A percentile compares a stretch with the other conserved stretches of the same genome.
Evolutionary conservation across 2,113 vertebrate genomes (phyloP).

Genomic region (Thomomys bottae): DNA sequence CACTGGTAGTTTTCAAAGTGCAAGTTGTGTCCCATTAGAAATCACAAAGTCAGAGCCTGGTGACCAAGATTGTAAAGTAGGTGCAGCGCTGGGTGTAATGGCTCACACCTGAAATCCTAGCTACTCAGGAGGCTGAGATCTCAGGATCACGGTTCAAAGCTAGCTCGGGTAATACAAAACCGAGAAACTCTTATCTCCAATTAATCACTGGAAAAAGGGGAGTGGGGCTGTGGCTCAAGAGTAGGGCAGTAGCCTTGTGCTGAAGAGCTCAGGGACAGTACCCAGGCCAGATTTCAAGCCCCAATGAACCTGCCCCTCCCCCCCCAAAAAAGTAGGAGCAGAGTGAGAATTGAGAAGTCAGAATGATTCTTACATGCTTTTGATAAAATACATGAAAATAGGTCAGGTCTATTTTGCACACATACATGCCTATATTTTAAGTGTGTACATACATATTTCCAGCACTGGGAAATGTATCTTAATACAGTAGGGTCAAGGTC

Average conservation of each 20-base stretch:
- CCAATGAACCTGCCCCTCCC: no score
- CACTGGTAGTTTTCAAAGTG: neutral
- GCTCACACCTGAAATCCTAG: no score
- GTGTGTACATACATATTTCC: neutral
- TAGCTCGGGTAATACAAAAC: no score
- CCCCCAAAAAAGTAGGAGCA: neutral
- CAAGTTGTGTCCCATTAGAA: neutral
- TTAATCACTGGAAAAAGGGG: no score
- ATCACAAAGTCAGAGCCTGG: neutral
- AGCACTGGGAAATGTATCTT: neutral
- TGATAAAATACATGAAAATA: neutral
- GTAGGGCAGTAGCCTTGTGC: no score
- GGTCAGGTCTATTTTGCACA: neutral
- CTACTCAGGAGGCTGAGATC: no score
- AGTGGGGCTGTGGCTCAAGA: no score
- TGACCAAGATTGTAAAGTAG: neutral
- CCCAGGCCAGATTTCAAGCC: no score
- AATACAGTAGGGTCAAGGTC: neutral
- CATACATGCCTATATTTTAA: neutral
- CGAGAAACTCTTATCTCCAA: no score
- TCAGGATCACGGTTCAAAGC: no score
- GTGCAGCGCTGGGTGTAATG: no score
- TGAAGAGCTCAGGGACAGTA: no score
- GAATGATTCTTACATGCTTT: neutral
- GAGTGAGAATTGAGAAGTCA: neutral